Percentiles rank a stretch among this genome's conserved stretches.
phyloP scores from a whole-genome alignment of 2,113 vertebrate species.

The Ictalurus punctatus region DNA sequence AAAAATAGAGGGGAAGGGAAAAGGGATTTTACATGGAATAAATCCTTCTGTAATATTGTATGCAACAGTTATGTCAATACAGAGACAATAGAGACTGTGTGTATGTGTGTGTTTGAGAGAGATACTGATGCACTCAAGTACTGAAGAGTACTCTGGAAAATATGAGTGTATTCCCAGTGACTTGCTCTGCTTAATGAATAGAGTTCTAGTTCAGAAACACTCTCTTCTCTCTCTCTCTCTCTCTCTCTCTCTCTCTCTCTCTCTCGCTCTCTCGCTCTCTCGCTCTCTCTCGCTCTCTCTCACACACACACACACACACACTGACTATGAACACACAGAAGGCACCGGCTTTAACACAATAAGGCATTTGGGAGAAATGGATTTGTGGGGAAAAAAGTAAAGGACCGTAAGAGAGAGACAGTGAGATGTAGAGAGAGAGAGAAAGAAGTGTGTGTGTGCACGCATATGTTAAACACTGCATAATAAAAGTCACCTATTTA shows the following conservation, averaged over 20 bases:
- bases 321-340: background rate
- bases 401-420: background rate
- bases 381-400: background rate
- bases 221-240: too few species aligned
- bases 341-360: background rate
- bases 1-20: background rate
- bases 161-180: conserved; percentile 3
- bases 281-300: too few species aligned
- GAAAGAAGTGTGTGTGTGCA: background rate
- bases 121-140: background rate
- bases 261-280: too few species aligned
- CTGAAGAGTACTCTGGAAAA: background rate
- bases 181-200: background rate
- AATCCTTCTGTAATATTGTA: background rate
- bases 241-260: too few species aligned
- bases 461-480: background rate
- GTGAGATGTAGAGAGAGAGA: too few species aligned
- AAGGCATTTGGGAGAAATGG: background rate
- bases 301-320: background rate
- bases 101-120: background rate
- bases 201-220: background rate
- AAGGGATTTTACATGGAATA: background rate
- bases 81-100: background rate
- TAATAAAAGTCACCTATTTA: background rate
- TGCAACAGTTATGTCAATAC: background rate